Conservation (phyloP, 2,113 vertebrate species). For the Ammospiza nelsoni region DNA sequence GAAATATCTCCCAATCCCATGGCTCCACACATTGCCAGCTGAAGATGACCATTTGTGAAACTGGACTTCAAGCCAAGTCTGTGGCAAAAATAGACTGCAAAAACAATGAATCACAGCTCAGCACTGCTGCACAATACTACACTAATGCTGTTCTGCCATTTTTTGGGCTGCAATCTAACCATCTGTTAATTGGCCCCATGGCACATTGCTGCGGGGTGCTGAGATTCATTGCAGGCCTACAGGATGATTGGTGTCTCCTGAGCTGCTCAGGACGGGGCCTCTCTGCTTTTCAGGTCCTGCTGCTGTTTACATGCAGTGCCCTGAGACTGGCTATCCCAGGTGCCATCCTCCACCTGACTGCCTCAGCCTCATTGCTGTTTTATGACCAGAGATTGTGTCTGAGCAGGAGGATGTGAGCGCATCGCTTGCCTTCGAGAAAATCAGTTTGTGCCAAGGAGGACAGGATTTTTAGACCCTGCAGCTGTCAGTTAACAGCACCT, state of each 20-base stretch:
- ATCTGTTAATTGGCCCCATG: background rate
- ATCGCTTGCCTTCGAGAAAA: background rate
- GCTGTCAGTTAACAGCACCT: background rate
- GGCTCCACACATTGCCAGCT: fast-evolving
- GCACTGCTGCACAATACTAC: background rate
- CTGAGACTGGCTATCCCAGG: background rate
- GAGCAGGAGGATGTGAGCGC: background rate
- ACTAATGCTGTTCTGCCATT: background rate
- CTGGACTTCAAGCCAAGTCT: background rate
- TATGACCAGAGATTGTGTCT: background rate
- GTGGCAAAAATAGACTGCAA: background rate
- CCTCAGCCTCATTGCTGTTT: background rate
- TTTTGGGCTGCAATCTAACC: background rate
- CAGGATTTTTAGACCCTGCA: background rate
- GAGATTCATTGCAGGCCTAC: background rate
- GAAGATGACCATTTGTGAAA: background rate
- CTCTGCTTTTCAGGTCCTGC: background rate
- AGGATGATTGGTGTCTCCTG: background rate
- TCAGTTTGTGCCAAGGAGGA: background rate
- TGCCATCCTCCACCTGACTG: background rate
- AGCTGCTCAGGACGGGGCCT: background rate
- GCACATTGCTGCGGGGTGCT: background rate
- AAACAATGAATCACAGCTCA: background rate
- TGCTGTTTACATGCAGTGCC: background rate
- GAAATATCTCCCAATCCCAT: background rate